Conservation (phyloP, 1,140 invertebrate species). For the Ceratosolen solmsi region DNA sequence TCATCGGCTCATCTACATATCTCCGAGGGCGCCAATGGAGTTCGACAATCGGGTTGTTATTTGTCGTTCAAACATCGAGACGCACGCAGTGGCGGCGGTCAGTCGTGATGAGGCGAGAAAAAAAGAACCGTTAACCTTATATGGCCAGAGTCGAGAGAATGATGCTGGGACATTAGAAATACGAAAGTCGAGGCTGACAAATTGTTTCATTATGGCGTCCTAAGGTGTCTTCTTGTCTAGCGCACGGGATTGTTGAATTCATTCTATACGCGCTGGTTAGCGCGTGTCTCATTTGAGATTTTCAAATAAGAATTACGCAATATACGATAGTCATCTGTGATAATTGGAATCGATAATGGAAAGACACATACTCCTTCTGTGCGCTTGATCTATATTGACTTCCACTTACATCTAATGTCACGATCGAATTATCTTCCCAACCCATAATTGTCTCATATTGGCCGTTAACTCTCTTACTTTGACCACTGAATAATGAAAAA, state of each 20-base stretch:
- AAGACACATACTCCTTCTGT: too few species aligned
- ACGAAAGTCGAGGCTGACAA: neutral
- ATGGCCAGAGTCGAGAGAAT: neutral
- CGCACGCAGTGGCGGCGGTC: neutral
- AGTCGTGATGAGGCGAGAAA: neutral
- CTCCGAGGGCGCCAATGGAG: neutral
- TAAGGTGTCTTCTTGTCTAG: neutral
- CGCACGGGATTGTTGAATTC: neutral
- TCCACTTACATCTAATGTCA: too few species aligned
- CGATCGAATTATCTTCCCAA: too few species aligned
- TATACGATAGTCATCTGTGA: neutral
- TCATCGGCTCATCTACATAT: neutral
- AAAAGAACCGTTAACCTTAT: slow-evolving; percentile 29
- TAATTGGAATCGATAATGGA: too few species aligned
- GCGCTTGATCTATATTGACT: too few species aligned
- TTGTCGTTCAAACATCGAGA: slow-evolving; percentile 29
- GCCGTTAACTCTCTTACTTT: too few species aligned
- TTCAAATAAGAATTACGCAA: neutral
- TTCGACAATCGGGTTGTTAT: neutral
- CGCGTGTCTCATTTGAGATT: neutral
- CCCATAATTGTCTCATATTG: too few species aligned
- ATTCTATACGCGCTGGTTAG: neutral
- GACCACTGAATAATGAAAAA: too few species aligned
- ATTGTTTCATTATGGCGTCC: slow-evolving; percentile 16
- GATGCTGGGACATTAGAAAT: neutral